A percentile compares a stretch with the other conserved stretches of the same genome.
These are phyloP conservation scores for Arge pagana DNA, from an alignment of 2,888 invertebrate genomes.

Conservation along the genomic window DNA sequence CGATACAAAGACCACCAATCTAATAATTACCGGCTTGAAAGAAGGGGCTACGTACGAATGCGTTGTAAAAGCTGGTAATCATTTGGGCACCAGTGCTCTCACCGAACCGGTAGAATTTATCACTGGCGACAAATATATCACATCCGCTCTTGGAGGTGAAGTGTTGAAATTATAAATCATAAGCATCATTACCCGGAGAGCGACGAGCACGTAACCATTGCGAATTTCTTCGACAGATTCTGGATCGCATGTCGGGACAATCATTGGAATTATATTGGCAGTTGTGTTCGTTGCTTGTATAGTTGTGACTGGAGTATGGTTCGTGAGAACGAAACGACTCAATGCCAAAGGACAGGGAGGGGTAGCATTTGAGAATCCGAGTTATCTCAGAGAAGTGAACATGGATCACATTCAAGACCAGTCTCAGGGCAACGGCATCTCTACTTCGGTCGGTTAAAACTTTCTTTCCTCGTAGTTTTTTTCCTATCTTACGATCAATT, in stretches of 20 bases:
- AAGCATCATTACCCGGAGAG: too few relatives aligned
- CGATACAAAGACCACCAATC: constrained; percentile 74
- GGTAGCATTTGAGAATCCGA: constrained; percentile 84
- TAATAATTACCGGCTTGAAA: constrained; percentile 72
- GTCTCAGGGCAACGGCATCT: constrained; percentile 24
- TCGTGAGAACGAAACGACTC: constrained; percentile 67
- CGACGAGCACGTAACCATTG: too few relatives aligned
- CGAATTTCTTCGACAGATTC: too few relatives aligned
- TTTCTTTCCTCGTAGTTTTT: too few relatives aligned
- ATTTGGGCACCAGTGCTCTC: constrained; percentile 75
- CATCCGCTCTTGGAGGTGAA: constrained; percentile 64
- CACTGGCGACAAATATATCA: constrained; percentile 74
- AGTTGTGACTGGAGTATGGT: constrained; percentile 66
- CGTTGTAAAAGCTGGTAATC: constrained; percentile 82
- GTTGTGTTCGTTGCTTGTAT: constrained; percentile 67
- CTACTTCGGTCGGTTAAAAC: constrained; percentile 21
- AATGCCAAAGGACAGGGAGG: constrained; percentile 72
- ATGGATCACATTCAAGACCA: constrained; percentile 73
- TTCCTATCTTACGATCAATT: too few relatives aligned
- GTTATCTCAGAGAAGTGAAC: constrained; percentile 77
- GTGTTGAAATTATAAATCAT: constrained; percentile 23
- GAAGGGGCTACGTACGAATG: constrained; percentile 79
- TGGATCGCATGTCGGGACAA: constrained; percentile 64
- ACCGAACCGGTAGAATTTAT: constrained; percentile 76
- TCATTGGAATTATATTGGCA: constrained; percentile 68